These are phyloP conservation scores for Strigamia crassipes DNA, from an alignment of 2,888 invertebrate genomes.

Conservation along the genomic window DNA sequence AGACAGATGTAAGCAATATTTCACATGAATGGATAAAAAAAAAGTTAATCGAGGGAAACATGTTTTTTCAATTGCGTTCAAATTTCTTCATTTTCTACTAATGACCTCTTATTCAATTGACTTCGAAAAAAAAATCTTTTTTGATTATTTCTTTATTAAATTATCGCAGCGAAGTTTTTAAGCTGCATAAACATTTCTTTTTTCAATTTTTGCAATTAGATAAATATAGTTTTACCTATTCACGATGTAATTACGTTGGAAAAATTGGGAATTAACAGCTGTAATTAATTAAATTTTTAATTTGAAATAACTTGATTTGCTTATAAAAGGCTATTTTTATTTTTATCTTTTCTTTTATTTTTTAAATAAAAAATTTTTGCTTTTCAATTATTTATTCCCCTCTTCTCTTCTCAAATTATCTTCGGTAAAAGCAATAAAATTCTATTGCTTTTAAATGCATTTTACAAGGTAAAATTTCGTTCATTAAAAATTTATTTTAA, in stretches of 20 bases:
- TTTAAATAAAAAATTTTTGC: too few species aligned
- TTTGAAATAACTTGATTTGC: too few species aligned
- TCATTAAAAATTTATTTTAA: background rate
- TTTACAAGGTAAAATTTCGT: background rate
- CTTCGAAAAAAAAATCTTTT: background rate
- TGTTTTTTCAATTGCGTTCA: conserved; percentile 20
- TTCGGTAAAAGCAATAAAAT: too few species aligned
- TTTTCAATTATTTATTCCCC: too few species aligned
- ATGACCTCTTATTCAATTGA: conserved; percentile 24
- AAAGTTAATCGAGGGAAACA: conserved; percentile 23
- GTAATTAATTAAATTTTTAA: too few species aligned
- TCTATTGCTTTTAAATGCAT: background rate
- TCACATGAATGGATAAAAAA: conserved; percentile 22
- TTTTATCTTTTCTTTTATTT: too few species aligned
- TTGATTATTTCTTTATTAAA: background rate
- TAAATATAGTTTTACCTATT: background rate
- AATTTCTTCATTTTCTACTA: conserved; percentile 37
- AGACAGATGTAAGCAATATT: conserved; percentile 37
- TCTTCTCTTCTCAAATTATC: too few species aligned
- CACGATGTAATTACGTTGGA: background rate
- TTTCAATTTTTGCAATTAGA: too few species aligned
- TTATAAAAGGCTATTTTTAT: too few species aligned
- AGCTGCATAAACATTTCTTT: background rate
- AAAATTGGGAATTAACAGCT: too few species aligned
- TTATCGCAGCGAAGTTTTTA: background rate